These are phyloP conservation scores for Aphelenchoides besseyi DNA, from an alignment of 1,140 invertebrate species.

Conservation along the genomic window DNA sequence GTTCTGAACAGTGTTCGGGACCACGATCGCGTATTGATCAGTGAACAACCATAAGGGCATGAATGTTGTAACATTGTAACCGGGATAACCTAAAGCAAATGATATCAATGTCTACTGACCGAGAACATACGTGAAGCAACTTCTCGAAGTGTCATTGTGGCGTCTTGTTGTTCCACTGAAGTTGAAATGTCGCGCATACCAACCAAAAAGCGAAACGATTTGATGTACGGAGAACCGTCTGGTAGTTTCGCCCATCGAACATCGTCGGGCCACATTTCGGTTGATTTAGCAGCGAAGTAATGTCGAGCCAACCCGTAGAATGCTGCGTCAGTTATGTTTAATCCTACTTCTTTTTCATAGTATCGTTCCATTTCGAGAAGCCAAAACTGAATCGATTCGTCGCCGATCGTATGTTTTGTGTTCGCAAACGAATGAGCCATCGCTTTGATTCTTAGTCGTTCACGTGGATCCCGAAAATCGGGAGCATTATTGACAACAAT, in stretches of 20 bases:
- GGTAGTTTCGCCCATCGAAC: slow-evolving; percentile 50
- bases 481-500: slow-evolving; percentile 79
- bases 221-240: slow-evolving; percentile 41
- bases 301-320: slow-evolving; percentile 56
- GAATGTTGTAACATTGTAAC: slow-evolving; percentile 84
- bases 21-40: slow-evolving; percentile 67
- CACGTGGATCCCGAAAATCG: slow-evolving; percentile 77
- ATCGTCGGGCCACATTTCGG: slow-evolving; percentile 58
- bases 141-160: slow-evolving; percentile 53
- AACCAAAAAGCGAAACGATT: slow-evolving; percentile 57
- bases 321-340: slow-evolving; percentile 67
- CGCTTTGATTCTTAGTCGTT: slow-evolving; percentile 76
- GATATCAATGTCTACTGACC: too few relatives aligned
- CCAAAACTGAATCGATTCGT: slow-evolving; percentile 85
- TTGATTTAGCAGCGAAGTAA: slow-evolving; percentile 51
- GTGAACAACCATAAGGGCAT: slow-evolving; percentile 93
- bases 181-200: slow-evolving; percentile 58
- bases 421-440: slow-evolving; percentile 77
- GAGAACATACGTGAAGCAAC: slow-evolving; percentile 74
- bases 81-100: too few relatives aligned
- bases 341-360: slow-evolving; percentile 72
- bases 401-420: slow-evolving; percentile 73
- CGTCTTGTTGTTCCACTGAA: slow-evolving; percentile 56
- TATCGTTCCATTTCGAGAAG: slow-evolving; percentile 78
- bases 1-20: slow-evolving; percentile 76